Evolutionary conservation across 2,888 invertebrate species (phyloP).

Genomic region (Meiosimyza decipiens): DNA sequence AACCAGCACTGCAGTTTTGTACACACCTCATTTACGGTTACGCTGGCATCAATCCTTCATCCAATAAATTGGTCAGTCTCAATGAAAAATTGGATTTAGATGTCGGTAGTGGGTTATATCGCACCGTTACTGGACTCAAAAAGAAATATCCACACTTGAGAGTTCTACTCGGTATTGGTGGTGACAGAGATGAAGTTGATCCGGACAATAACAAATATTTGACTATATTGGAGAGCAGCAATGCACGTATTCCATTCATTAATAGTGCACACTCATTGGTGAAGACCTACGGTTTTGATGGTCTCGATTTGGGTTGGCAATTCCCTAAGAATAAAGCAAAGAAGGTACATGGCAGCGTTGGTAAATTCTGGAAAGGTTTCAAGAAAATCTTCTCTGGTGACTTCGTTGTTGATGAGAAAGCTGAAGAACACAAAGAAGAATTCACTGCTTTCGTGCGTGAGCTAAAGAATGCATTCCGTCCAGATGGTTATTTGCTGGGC

Average conservation of each 20-base stretch:
- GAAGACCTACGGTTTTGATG: slow-evolving; percentile 86
- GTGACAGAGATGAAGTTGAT: slow-evolving; percentile 76
- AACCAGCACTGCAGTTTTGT: slow-evolving; percentile 81
- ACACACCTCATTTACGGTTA: slow-evolving; percentile 83
- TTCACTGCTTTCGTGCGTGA: slow-evolving; percentile 82
- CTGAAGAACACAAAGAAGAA: slow-evolving; percentile 83
- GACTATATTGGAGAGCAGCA: slow-evolving; percentile 77
- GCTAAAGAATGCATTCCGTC: slow-evolving; percentile 76
- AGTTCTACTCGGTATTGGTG: slow-evolving; percentile 81
- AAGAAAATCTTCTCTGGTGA: slow-evolving; percentile 80
- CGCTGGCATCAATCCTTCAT: slow-evolving; percentile 78
- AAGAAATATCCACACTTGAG: slow-evolving; percentile 77
- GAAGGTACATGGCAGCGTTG: slow-evolving; percentile 76
- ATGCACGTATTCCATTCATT: slow-evolving; percentile 79
- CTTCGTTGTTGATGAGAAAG: slow-evolving; percentile 80
- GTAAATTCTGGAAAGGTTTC: slow-evolving; percentile 78
- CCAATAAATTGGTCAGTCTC: slow-evolving; percentile 76
- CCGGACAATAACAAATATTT: slow-evolving; percentile 76
- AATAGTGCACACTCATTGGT: slow-evolving; percentile 79
- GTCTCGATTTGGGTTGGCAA: slow-evolving; percentile 88
- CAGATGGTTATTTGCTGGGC: slow-evolving; percentile 76
- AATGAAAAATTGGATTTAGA: slow-evolving; percentile 81
- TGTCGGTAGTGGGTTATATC: slow-evolving; percentile 77
- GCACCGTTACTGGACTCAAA: slow-evolving; percentile 77
- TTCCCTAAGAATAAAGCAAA: slow-evolving; percentile 83